Conservation (phyloP, 2,797 vertebrate genomes). For the Gymnodraco acuticeps region DNA sequence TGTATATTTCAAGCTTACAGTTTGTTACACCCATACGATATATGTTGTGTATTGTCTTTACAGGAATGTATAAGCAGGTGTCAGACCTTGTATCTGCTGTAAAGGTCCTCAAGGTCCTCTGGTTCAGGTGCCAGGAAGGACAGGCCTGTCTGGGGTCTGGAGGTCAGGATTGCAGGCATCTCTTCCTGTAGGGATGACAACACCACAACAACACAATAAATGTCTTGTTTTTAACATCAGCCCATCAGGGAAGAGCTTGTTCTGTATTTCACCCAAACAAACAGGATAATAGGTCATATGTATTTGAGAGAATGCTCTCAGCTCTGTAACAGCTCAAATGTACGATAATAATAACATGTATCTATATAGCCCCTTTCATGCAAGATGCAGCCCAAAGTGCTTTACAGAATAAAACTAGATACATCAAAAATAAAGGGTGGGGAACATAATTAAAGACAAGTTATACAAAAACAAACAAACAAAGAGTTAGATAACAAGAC, state of each 20-base stretch:
- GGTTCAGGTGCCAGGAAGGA: slow-evolving; percentile 93
- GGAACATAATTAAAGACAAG: no score
- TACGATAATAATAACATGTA: neutral
- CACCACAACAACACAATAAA: neutral
- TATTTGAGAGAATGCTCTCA: neutral
- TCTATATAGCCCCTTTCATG: no score
- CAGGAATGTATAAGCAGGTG: neutral
- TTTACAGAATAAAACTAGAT: no score
- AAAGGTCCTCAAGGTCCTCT: slow-evolving; percentile 94
- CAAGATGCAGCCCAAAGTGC: no score
- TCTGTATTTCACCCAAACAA: neutral
- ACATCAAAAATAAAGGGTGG: no score
- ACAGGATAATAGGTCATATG: neutral
- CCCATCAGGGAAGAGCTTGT: neutral
- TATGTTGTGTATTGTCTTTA: neutral
- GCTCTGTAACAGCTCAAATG: neutral
- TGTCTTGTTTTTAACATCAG: neutral
- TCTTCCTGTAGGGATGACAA: slow-evolving; percentile 85
- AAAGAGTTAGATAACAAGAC: no score
- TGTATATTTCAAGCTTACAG: no score
- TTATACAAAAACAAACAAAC: no score
- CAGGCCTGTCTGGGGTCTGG: slow-evolving; percentile 90
- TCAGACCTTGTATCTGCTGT: slow-evolving; percentile 93
- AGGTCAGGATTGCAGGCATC: slow-evolving; percentile 85
- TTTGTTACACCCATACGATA: neutral